A percentile compares a stretch with the other conserved stretches of the same genome.
phyloP scores from a whole-genome alignment of 2,888 invertebrate genomes.

The Lepidocyrtoides sp. region DNA sequence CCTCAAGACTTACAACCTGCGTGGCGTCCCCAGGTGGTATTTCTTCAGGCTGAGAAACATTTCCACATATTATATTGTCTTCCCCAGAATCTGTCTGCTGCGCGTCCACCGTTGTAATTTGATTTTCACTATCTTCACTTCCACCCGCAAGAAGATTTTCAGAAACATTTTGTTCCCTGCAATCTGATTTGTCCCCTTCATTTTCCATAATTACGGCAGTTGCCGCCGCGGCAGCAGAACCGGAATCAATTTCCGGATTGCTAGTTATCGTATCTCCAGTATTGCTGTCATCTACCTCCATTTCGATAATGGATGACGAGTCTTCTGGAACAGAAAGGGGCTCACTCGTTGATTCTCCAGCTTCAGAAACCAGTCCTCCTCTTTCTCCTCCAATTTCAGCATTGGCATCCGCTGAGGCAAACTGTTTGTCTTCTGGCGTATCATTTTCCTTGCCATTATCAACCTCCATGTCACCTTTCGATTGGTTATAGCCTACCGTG shows the following conservation, averaged over 20 bases:
- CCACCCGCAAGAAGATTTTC: not conserved
- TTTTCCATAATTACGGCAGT: slow-evolving; percentile 69
- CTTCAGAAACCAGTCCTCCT: not conserved
- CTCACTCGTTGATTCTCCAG: not conserved
- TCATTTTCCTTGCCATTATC: not conserved
- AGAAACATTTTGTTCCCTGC: not conserved
- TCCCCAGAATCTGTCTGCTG: not conserved
- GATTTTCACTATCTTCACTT: not conserved
- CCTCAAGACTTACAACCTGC: not conserved
- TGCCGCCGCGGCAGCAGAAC: slow-evolving; percentile 71
- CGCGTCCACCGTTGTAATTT: too few species aligned
- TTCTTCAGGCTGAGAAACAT: not conserved
- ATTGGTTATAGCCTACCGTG: too few species aligned
- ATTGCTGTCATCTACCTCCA: slow-evolving; percentile 76
- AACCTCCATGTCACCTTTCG: not conserved
- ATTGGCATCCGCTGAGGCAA: not conserved
- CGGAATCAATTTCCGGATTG: slow-evolving; percentile 75
- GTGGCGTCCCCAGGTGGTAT: not conserved
- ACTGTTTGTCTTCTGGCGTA: not conserved
- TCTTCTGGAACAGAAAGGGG: slow-evolving; percentile 16
- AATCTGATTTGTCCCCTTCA: slow-evolving; percentile 41
- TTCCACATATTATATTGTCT: too few species aligned
- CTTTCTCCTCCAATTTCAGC: not conserved
- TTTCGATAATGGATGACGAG: slow-evolving; percentile 67
- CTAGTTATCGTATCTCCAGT: slow-evolving; percentile 74